Evolutionary conservation across 2,797 vertebrate species (phyloP), one percentile per base, ranked within the genome.

Genomic region (Antennarius maculatus): DNA sequence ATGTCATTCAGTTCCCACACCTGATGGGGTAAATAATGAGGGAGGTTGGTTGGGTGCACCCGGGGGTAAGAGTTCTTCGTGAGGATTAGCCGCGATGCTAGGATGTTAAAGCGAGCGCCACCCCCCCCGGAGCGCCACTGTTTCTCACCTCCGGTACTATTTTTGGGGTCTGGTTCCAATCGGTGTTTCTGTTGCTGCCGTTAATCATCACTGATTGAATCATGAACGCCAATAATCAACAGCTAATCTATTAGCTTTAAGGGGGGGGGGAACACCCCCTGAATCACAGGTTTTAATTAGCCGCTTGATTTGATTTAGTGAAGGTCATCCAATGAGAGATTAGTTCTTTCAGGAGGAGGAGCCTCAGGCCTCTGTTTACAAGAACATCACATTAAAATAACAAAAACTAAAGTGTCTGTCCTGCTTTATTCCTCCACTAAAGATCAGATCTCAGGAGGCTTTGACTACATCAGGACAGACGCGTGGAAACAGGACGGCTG

Each of bases 21-120:
- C 86, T 91, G 86, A 90, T 91, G 85, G 83, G 86, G 84, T 90
- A 90, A 92, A 91, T 91, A 90, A 92, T 89, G 82, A 89, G 88
- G 65, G 70, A 82, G 84, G 74, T 65, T 74, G 78, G 73, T 69
- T 78, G 77, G 77, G 74, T 71, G 75, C 74, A 82, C 70, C 77
- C 67, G 79, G 48, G 65, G 64, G 23, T 2, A 77, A 76, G 54
- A 72, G 57, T 74, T 65, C 67, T 85, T 75, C 43, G 51, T 74
- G 59, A 72, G 71, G 62, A 72, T 18, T 56, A 18, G 28, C 5
- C 7, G 66, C 70, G 60, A 71, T 74, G 28, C 31, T 54, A 28
- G 53, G 56, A 81, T 47, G 57, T 60, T 54, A 63, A 71, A 53
- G 58, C 47, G 54, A 34, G 31, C 1, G 2, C 23, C 23, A 1